These are phyloP conservation scores for Drosophila equinoxialis DNA, from an alignment of 1,140 invertebrate species.

Conservation along the genomic window DNA sequence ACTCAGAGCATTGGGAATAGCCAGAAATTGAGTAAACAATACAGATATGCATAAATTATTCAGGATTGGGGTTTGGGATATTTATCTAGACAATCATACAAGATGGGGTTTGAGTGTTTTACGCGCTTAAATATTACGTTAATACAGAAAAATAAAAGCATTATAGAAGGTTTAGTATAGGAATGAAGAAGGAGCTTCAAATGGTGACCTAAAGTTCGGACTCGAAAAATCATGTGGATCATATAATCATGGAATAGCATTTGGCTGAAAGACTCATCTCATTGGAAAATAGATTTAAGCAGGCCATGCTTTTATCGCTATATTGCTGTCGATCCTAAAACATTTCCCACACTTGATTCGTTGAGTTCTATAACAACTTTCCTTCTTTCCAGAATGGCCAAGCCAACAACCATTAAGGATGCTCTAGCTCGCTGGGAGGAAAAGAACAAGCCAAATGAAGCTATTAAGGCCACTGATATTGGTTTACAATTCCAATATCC, in stretches of 20 bases:
- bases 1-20: constrained; percentile 61
- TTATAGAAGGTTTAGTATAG: not conserved
- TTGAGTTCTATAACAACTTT: not conserved
- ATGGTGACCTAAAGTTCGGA: too few species aligned
- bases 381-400: constrained; percentile 53
- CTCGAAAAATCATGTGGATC: too few species aligned
- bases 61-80: constrained; percentile 32
- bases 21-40: constrained; percentile 27
- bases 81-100: constrained; percentile 3
- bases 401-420: constrained; percentile 89
- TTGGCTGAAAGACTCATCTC: too few species aligned
- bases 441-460: constrained; percentile 85
- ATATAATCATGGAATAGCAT: too few species aligned
- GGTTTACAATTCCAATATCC: constrained; percentile 91
- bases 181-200: too few species aligned
- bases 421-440: constrained; percentile 93
- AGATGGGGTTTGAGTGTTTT: not conserved
- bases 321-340: not conserved
- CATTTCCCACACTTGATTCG: not conserved
- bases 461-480: constrained; percentile 89
- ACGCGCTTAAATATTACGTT: not conserved
- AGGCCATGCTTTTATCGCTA: not conserved
- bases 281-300: not conserved
- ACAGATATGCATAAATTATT: constrained; percentile 72
- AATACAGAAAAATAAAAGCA: too few species aligned